Evolutionary conservation across 1,140 invertebrate genomes (phyloP), one percentile per base, ranked within the genome.

Genomic region (Uloborus diversus): DNA sequence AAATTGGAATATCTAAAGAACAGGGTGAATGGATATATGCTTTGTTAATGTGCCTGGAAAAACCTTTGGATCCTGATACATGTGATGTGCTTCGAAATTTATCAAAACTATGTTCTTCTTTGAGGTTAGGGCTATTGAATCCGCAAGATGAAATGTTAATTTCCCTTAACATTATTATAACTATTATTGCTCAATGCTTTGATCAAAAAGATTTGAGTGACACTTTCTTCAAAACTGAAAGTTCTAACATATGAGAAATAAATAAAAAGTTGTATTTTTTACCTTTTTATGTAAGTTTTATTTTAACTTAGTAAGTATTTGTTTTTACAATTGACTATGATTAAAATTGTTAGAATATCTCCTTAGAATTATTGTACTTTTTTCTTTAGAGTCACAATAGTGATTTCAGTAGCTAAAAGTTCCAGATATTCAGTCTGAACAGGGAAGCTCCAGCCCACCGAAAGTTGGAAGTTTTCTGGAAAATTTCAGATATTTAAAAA

Each of bases 21-120:
- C 82, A 89, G 85, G 91, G 90, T 17, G 85, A 85, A 47, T 91
- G 91, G 91, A 87, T 91, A 28, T 91, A 90, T 83, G 87, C 89
- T 0, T 81, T 91, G 27, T 76, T 91, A 4, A 86, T 85, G 2
- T 86, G 87, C 75, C 80, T 91, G n/a, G 89, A 91, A 83, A 86
- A 90, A 79, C 91, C 91, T 3, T 83, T 91, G 4, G 88, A 88
- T 79, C 90, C 91, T 11, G 90, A 91, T 70, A 87, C 87, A 1
- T 91, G 89, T 83, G 88, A 89, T 0, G 86, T 87, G 37, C 83
- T 91, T 2, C 85, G 91, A 61, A 85, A 84, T 20, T 83, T 91
- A 53, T 89, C 90, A 3, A 87, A 89, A 79, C 81, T 83, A 1
- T 90, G 90, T 83, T 88, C 88, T 0, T 82, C 85, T 51, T 86